Evolutionary conservation across 2,113 vertebrate species (phyloP).

Genomic region (Bujurquina vittata): DNA sequence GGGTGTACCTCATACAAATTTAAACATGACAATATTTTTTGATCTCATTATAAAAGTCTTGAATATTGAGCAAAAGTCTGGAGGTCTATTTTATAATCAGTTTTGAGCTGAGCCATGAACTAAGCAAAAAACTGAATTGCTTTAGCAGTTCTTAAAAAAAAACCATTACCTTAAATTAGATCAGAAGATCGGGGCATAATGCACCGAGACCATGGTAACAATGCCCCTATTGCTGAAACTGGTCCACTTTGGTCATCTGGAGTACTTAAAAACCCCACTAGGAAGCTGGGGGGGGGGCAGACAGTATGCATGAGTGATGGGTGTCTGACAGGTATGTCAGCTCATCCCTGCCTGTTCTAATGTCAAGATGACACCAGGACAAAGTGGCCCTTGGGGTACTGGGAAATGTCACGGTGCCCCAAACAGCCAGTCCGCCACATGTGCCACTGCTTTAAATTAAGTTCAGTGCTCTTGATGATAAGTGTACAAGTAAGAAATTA

Average conservation of each 20-base stretch:
- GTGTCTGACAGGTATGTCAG: background rate
- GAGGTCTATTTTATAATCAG: too few relatives aligned
- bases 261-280: too few relatives aligned
- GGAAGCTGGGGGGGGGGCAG: background rate
- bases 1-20: conserved; percentile 39
- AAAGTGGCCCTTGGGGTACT: background rate
- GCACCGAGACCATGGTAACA: background rate
- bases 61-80: background rate
- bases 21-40: conserved; percentile 51
- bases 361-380: background rate
- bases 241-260: background rate
- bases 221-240: background rate
- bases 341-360: background rate
- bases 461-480: background rate
- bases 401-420: background rate
- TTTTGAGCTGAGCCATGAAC: too few relatives aligned
- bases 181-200: background rate
- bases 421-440: background rate
- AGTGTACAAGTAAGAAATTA: background rate
- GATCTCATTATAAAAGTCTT: conserved; percentile 40
- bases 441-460: background rate
- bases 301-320: background rate
- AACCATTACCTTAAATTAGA: background rate
- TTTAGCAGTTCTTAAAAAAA: too few relatives aligned
- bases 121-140: too few relatives aligned